Conservation (phyloP, 2,888 invertebrate species). For the Ctenicera cuprea region DNA sequence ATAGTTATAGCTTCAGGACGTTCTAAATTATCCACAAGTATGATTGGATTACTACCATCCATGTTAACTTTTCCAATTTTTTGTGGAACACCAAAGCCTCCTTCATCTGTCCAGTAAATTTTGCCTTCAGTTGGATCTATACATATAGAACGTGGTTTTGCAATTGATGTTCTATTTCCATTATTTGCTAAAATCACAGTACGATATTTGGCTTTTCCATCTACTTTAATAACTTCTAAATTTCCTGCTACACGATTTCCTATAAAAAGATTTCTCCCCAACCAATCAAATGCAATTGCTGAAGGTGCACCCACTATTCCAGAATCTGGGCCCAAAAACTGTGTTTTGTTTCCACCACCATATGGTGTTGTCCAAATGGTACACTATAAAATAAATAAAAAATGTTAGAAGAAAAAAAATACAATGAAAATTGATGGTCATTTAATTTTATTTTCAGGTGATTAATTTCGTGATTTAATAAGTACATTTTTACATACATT, state of each 20-base stretch:
- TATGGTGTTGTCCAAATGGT: constrained; percentile 91
- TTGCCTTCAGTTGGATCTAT: constrained; percentile 96
- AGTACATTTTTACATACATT: constrained; percentile 70
- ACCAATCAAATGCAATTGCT: constrained; percentile 96
- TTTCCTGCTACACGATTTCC: constrained; percentile 93
- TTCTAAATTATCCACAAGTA: constrained; percentile 83
- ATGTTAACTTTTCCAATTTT: constrained; percentile 95
- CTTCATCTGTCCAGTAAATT: constrained; percentile 97
- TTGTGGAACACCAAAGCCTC: constrained; percentile 90
- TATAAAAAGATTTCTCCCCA: constrained; percentile 95
- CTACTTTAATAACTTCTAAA: constrained; percentile 91
- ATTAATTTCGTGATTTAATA: too few species aligned
- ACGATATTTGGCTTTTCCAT: constrained; percentile 89
- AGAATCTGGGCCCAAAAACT: constrained; percentile 86
- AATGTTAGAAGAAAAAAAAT: not conserved
- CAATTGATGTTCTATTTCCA: constrained; percentile 89
- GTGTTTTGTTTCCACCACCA: constrained; percentile 88
- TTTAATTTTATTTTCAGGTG: too few species aligned
- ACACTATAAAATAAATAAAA: constrained; percentile 76
- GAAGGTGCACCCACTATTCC: constrained; percentile 95
- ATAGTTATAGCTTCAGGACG: constrained; percentile 90
- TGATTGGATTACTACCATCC: constrained; percentile 89
- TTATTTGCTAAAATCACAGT: constrained; percentile 92
- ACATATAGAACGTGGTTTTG: constrained; percentile 90
- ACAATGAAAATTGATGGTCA: too few species aligned